Base-by-base conservation (phyloP, 1,140 invertebrate genomes). In the Temnothorax longispinosus region DNA sequence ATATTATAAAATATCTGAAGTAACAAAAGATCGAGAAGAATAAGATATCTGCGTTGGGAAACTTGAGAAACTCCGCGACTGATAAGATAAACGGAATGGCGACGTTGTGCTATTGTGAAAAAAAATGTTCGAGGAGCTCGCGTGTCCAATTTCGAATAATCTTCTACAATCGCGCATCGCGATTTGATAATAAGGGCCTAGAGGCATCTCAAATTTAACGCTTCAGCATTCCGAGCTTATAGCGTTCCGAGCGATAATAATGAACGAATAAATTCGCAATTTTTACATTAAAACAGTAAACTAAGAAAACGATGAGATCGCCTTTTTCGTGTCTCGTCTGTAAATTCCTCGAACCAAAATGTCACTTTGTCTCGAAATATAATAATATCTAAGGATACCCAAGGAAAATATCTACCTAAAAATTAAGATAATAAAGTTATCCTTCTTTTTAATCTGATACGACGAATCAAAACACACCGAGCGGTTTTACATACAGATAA, bases 31-130 rank as follows among this genome's bases (percentile, higher is more conserved):
- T 32, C 21, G 4, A n/a, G 2, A 44, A 60, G 13, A 27, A 21
- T n/a, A 21, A 60, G 13, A 65, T 35, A 27, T 62, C 41, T 32
- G 56, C 76, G 60, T 27, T 44, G n/a, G 0, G 32, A 50, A 60
- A 7, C 38, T 21, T 13, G 52, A 56, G 54, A 62, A 6, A 58
- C 13, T 50, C 13, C 4, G 27, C 41, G 15, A 32, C 27, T 35
- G 65, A 82, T 82, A 74, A 82, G 67, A 82, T 82, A 74, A 74
- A 82, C 27, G 13, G 0, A 75, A 64, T 6, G 41, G 62, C 44
- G n/a, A 74, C 80, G 13, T 7, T 5, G 65, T 10, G 54, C 10
- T 71, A 6, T 41, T 27, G 21, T 1, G 5, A 11, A 47, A 62
- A 13, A 35, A 32, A 56, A 18, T 41, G 2, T 80, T 52, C 44